Percentiles rank a stretch among this genome's conserved stretches.
Evolutionary conservation across 2,888 invertebrate species (phyloP).

Genomic region (Mantis religiosa): DNA sequence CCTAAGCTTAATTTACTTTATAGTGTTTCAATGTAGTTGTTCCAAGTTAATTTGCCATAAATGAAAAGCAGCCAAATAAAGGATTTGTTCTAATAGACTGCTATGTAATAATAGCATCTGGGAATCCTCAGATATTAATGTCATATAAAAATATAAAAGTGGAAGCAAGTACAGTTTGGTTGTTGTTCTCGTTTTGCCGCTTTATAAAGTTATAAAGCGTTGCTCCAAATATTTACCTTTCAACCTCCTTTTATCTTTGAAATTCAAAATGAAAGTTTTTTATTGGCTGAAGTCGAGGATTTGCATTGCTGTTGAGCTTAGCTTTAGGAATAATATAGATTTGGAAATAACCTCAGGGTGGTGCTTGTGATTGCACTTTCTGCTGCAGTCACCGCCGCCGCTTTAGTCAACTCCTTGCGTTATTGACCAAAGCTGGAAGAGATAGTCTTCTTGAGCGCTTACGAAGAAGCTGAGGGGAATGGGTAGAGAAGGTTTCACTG

Average conservation of each 20-base stretch:
- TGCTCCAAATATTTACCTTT: neutral
- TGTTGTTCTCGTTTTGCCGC: neutral
- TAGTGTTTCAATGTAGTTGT: too few species aligned
- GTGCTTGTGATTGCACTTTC: neutral
- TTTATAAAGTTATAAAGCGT: neutral
- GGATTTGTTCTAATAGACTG: neutral
- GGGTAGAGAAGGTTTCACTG: neutral
- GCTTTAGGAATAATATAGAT: neutral
- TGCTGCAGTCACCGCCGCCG: neutral
- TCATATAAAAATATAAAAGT: neutral
- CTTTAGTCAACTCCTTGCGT: neutral
- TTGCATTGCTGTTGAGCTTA: neutral
- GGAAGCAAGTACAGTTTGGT: neutral
- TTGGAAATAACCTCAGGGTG: neutral
- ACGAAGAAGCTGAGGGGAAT: neutral
- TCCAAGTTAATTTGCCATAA: too few species aligned
- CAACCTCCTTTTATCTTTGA: neutral
- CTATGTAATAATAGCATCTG: neutral
- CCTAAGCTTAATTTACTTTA: too few species aligned
- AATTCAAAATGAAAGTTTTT: neutral
- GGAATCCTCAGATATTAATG: neutral
- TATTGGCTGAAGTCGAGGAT: neutral
- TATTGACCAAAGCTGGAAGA: neutral
- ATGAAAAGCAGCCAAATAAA: too few species aligned
- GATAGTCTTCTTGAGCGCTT: neutral